A percentile compares a stretch with the other conserved stretches of the same genome.
Evolutionary conservation across 2,888 invertebrate species (phyloP).

Genomic region (Pristionchus exspectatus): DNA sequence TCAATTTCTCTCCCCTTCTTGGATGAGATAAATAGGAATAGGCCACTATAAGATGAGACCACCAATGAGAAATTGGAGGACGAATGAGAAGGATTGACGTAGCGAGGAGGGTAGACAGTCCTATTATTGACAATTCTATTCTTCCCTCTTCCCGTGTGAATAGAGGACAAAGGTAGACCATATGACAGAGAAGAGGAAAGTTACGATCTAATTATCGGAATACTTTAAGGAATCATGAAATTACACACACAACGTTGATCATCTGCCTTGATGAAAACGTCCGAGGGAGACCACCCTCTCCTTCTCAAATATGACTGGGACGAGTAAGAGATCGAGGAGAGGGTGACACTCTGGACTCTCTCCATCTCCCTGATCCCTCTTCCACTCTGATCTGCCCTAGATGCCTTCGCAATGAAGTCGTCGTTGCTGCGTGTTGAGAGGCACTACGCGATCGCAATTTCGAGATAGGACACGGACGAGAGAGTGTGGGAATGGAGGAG

Average conservation of each 20-base stretch:
- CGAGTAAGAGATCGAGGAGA: not conserved
- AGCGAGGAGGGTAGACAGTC: not conserved
- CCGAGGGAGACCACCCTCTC: not conserved
- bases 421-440: slow-evolving; percentile 35
- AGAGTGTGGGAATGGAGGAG: not conserved
- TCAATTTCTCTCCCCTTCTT: not conserved
- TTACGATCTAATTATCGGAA: not conserved
- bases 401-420: slow-evolving; percentile 11
- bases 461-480: not conserved
- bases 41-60: slow-evolving; percentile 3
- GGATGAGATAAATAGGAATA: slow-evolving; percentile 32
- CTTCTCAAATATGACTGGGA: not conserved
- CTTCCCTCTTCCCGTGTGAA: not conserved
- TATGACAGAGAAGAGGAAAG: not conserved
- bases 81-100: not conserved
- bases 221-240: not conserved
- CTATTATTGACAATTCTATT: slow-evolving; percentile 8
- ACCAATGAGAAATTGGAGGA: not conserved
- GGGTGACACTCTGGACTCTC: not conserved
- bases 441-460: slow-evolving; percentile 51
- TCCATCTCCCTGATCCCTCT: not conserved
- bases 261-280: not conserved
- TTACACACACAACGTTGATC: not conserved
- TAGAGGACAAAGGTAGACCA: not conserved
- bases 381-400: not conserved